phyloP scores from a whole-genome alignment of 2,113 vertebrate genomes.

The Gasterosteus aculeatus region DNA sequence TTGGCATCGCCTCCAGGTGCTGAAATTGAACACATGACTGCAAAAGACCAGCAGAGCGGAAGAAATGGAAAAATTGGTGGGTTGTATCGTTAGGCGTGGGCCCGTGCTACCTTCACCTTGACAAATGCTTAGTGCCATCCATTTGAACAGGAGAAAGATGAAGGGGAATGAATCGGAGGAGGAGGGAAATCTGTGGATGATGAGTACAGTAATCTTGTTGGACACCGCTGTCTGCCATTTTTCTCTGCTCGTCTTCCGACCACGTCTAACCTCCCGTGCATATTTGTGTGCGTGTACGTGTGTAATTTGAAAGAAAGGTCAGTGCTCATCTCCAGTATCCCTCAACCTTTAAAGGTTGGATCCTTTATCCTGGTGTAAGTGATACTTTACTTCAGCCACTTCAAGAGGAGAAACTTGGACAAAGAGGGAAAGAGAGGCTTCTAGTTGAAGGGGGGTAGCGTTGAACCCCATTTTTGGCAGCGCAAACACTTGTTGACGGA shows the following conservation, averaged over 20 bases:
- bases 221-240: slow-evolving; percentile 73
- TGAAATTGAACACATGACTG: slow-evolving; percentile 70
- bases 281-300: slow-evolving; percentile 42
- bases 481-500: slow-evolving; percentile 39
- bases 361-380: slow-evolving; percentile 75
- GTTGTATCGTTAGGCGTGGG: slow-evolving; percentile 61
- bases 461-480: slow-evolving; percentile 35
- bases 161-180: slow-evolving; percentile 70
- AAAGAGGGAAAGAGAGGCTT: slow-evolving; percentile 36
- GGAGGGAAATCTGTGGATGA: slow-evolving; percentile 72
- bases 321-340: slow-evolving; percentile 76
- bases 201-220: slow-evolving; percentile 79
- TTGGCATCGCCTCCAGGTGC: slow-evolving; percentile 54
- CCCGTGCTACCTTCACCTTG: slow-evolving; percentile 69
- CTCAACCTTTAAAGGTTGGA: slow-evolving; percentile 82
- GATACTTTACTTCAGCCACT: slow-evolving; percentile 59
- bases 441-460: slow-evolving; percentile 11
- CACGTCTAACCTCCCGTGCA: slow-evolving; percentile 34
- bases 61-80: slow-evolving; percentile 66
- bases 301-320: slow-evolving; percentile 78
- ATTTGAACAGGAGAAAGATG: slow-evolving; percentile 67
- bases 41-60: slow-evolving; percentile 66
- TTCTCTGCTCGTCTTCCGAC: slow-evolving; percentile 49
- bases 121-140: slow-evolving; percentile 71
- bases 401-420: slow-evolving; percentile 32